A percentile compares a stretch with the other conserved stretches of the same genome.
Conservation (phyloP, 1,140 invertebrate species). For the Stegodyphus mimosarum region DNA sequence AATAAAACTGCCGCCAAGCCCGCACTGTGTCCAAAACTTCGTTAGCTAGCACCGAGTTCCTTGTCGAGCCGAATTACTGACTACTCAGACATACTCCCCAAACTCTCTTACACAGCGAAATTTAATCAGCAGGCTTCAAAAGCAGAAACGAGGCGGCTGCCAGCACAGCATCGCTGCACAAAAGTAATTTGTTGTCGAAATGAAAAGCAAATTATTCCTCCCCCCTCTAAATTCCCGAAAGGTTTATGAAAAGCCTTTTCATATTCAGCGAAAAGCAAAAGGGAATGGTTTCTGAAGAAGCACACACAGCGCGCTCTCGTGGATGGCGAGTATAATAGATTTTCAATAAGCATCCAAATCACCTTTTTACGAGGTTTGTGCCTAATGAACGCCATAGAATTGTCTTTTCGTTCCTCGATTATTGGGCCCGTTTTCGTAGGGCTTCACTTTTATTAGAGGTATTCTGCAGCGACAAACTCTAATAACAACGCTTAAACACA, state of each 20-base stretch:
- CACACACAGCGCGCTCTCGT: no score
- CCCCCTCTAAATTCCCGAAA: slow-evolving; percentile 2
- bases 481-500: no score
- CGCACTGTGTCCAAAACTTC: no score
- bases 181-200: slow-evolving; percentile 33
- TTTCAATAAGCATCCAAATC: slow-evolving; percentile 42
- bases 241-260: slow-evolving; percentile 35
- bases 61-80: slow-evolving; percentile 17
- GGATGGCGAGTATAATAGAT: slow-evolving; percentile 13
- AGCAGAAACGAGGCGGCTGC: not conserved
- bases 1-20: no score
- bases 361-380: slow-evolving; percentile 35
- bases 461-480: no score
- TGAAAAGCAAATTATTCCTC: slow-evolving; percentile 33
- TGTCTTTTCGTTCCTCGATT: not conserved
- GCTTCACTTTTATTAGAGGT: not conserved
- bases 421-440: not conserved
- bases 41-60: not conserved
- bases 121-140: slow-evolving; percentile 15
- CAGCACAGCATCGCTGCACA: not conserved
- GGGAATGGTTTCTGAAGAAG: not conserved
- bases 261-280: not conserved
- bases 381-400: slow-evolving; percentile 23
- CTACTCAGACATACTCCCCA: not conserved
- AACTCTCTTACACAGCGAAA: slow-evolving; percentile 10